These are phyloP conservation scores for Linurgus olivaceus DNA, from an alignment of 2,797 vertebrate species.

Conservation along the genomic window DNA sequence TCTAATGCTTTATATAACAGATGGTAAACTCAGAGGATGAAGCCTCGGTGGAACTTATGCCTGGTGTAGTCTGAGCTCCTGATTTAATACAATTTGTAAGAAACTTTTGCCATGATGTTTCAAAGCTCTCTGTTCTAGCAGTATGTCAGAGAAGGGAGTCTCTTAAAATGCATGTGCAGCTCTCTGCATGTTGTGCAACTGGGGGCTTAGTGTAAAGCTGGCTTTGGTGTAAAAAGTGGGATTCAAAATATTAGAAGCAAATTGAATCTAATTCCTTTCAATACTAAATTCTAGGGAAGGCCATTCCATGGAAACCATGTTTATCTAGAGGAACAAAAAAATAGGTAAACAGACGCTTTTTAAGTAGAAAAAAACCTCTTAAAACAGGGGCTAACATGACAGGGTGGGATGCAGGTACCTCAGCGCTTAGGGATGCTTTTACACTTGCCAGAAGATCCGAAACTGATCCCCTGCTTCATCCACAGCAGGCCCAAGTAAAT, in stretches of 20 bases:
- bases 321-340: not conserved
- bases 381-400: not conserved
- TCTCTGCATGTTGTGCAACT: fast-evolving
- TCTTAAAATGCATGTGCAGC: not conserved
- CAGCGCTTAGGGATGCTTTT: not conserved
- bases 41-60: not conserved
- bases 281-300: not conserved
- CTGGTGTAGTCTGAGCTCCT: not conserved
- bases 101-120: not conserved
- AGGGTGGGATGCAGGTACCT: not conserved
- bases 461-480: not conserved
- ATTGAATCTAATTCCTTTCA: not conserved
- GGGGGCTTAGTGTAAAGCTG: not conserved
- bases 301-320: not conserved
- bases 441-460: not conserved
- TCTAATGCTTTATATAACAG: not conserved
- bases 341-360: not conserved
- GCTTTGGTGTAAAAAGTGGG: not conserved
- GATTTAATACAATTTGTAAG: not conserved
- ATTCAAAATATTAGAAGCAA: not conserved
- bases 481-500: not conserved
- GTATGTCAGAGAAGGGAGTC: not conserved
- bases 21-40: not conserved
- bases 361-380: not conserved
- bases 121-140: not conserved